These are phyloP conservation scores for Aramus guarauna DNA, from an alignment of 2,113 vertebrate genomes.

Conservation along the genomic window DNA sequence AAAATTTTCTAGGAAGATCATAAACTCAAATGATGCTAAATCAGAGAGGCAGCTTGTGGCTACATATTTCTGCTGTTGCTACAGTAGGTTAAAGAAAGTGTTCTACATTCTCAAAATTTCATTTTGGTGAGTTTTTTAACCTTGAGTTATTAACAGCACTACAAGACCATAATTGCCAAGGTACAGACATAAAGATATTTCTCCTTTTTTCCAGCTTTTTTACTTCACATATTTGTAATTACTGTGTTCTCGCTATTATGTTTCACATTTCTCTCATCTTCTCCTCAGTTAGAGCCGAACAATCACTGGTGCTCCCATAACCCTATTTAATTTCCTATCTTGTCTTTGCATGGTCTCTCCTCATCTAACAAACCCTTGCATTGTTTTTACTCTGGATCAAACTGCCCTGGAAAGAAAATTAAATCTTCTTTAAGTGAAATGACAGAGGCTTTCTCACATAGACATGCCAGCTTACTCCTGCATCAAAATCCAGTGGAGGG, in stretches of 20 bases:
- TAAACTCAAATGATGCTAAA: not conserved
- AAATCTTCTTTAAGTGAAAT: not conserved
- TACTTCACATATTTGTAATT: not conserved
- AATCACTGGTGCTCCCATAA: not conserved
- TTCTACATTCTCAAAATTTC: not conserved
- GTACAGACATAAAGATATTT: not conserved
- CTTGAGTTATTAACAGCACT: not conserved
- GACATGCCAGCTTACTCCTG: not conserved
- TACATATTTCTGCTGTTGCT: not conserved
- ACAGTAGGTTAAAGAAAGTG: not conserved
- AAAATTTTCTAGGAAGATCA: not conserved
- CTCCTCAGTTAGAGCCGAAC: not conserved
- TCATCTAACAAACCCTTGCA: not conserved
- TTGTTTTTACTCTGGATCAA: not conserved
- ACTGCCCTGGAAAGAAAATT: not conserved
- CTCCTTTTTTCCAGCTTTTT: not conserved
- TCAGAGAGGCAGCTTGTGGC: not conserved
- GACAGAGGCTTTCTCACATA: not conserved
- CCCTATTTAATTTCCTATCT: not conserved
- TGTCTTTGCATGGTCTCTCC: not conserved
- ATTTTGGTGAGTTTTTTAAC: not conserved
- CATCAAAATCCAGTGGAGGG: not conserved
- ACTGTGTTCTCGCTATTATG: not conserved
- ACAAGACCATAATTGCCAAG: not conserved
- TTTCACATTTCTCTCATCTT: not conserved